Conservation (phyloP, 1,140 invertebrate species). For the Drosophila ironensis region DNA sequence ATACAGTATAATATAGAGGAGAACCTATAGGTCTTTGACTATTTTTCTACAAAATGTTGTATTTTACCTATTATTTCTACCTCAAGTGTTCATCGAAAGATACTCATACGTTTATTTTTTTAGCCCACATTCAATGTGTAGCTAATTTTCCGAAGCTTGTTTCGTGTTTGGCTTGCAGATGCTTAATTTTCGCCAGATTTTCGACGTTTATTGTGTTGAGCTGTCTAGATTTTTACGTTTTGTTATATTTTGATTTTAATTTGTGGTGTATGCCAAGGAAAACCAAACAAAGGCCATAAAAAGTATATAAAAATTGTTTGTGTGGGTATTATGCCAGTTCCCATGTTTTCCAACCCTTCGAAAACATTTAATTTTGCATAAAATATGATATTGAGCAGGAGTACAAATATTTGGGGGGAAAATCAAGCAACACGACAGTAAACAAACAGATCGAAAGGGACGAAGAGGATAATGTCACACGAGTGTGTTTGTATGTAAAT, state of each 20-base stretch:
- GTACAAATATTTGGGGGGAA: slow-evolving; percentile 55
- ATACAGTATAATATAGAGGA: too few relatives aligned
- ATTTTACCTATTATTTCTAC: not conserved
- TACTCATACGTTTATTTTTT: slow-evolving; percentile 4
- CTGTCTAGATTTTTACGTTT: slow-evolving; percentile 12
- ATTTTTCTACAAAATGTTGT: not conserved
- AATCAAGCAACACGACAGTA: slow-evolving; percentile 29
- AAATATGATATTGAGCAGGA: slow-evolving; percentile 15
- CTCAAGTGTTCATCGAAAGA: slow-evolving; percentile 2
- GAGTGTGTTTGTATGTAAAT: slow-evolving; percentile 45
- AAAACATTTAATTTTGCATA: slow-evolving; percentile 53
- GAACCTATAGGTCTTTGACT: too few relatives aligned
- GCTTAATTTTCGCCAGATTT: slow-evolving; percentile 1
- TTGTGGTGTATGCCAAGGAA: not conserved
- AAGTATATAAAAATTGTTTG: not conserved
- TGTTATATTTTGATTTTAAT: slow-evolving; percentile 8
- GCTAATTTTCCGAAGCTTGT: slow-evolving; percentile 46
- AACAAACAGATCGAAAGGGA: slow-evolving; percentile 52
- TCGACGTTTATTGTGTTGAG: slow-evolving; percentile 28
- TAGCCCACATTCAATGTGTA: slow-evolving; percentile 24
- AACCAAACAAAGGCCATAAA: not conserved
- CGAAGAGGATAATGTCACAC: not conserved
- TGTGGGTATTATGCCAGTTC: not conserved
- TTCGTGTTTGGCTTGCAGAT: slow-evolving; percentile 4
- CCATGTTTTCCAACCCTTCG: slow-evolving; percentile 2